These are phyloP conservation scores for Megalopta genalis DNA, from an alignment of 1,140 invertebrate species.

Conservation along the genomic window DNA sequence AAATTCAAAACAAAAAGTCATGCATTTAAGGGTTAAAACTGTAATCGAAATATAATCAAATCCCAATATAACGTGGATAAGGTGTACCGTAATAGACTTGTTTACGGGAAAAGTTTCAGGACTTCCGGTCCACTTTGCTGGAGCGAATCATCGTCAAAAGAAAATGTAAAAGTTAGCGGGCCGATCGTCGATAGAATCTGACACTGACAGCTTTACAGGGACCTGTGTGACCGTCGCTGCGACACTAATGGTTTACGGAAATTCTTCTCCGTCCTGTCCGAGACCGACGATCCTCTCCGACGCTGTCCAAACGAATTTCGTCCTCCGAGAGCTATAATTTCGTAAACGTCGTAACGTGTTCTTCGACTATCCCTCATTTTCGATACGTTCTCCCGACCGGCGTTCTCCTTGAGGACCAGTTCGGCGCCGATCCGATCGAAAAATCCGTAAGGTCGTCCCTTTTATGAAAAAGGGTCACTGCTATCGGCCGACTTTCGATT, in stretches of 20 bases:
- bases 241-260: constrained; percentile 48
- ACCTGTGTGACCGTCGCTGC: constrained; percentile 49
- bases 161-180: constrained; percentile 30
- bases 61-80: too few relatives aligned
- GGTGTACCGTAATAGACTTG: neutral
- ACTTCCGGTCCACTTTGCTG: neutral
- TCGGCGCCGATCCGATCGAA: neutral
- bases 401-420: neutral
- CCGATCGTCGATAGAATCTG: constrained; percentile 34
- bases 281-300: constrained; percentile 39
- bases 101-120: neutral
- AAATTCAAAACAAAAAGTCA: too few relatives aligned
- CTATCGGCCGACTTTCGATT: constrained; percentile 24
- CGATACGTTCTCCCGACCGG: neutral
- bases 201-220: constrained; percentile 42
- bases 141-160: neutral
- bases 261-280: constrained; percentile 41
- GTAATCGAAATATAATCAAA: too few relatives aligned
- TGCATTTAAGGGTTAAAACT: too few relatives aligned
- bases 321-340: constrained; percentile 36
- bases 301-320: constrained; percentile 37
- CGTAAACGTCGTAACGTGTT: neutral
- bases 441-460: neutral
- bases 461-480: neutral
- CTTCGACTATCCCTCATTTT: neutral